A percentile compares a stretch with the other conserved stretches of the same genome.
phyloP scores from a whole-genome alignment of 2,888 invertebrate species.

The Drosophila parthenogenetica region DNA sequence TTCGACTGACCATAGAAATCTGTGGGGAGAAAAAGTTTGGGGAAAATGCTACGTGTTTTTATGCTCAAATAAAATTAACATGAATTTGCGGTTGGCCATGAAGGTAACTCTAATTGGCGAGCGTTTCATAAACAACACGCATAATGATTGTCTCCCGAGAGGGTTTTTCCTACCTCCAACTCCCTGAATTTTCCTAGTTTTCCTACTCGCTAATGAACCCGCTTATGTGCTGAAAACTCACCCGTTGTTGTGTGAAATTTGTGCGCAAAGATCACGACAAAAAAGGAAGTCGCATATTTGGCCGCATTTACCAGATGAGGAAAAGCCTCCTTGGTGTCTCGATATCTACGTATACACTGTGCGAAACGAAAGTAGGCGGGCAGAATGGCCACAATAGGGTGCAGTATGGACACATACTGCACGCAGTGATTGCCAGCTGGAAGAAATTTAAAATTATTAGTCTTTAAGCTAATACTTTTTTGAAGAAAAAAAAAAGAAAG shows the following conservation, averaged over 20 bases:
- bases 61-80: slow-evolving; percentile 54
- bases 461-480: no score
- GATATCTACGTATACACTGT: slow-evolving; percentile 93
- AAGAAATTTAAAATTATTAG: no score
- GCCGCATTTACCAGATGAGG: slow-evolving; percentile 94
- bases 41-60: slow-evolving; percentile 20
- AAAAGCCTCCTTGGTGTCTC: slow-evolving; percentile 91
- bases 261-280: slow-evolving; percentile 91
- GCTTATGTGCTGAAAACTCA: slow-evolving; percentile 58
- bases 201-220: slow-evolving; percentile 23
- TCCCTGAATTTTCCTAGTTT: neutral
- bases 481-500: no score
- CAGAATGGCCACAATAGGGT: slow-evolving; percentile 90
- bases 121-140: slow-evolving; percentile 54
- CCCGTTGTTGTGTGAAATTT: slow-evolving; percentile 83
- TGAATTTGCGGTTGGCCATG: slow-evolving; percentile 47
- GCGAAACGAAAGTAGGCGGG: slow-evolving; percentile 95
- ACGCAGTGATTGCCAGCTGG: slow-evolving; percentile 86
- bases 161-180: neutral
- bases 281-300: slow-evolving; percentile 95
- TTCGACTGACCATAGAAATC: slow-evolving; percentile 82
- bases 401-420: slow-evolving; percentile 85
- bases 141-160: slow-evolving; percentile 25
- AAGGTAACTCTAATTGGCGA: slow-evolving; percentile 61
- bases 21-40: slow-evolving; percentile 15